phyloP scores from a whole-genome alignment of 2,888 invertebrate genomes.

The Boloria selene region DNA sequence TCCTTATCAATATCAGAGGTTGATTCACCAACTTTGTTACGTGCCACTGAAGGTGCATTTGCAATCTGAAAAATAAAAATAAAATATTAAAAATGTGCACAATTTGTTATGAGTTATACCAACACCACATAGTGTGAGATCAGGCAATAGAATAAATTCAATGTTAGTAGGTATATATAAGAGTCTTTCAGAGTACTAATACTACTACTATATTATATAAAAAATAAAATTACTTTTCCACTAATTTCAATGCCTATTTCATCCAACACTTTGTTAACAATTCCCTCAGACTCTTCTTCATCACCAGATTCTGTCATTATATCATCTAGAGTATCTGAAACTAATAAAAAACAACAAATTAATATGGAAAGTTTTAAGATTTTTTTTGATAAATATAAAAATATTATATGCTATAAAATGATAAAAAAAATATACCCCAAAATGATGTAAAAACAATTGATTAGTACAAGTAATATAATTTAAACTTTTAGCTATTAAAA shows the following conservation, averaged over 20 bases:
- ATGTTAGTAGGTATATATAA: too few species aligned
- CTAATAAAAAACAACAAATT: conserved; percentile 62
- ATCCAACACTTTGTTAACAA: conserved; percentile 95
- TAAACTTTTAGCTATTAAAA: too few species aligned
- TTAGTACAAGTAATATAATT: too few species aligned
- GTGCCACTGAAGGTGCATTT: conserved; percentile 84
- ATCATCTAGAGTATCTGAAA: conserved; percentile 95
- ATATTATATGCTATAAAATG: too few species aligned
- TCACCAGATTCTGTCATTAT: conserved; percentile 94
- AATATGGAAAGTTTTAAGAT: not conserved
- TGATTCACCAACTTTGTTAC: conserved; percentile 81
- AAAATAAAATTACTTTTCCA: conserved; percentile 85
- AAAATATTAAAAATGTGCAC: not conserved
- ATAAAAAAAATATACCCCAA: too few species aligned
- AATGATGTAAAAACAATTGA: too few species aligned
- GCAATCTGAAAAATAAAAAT: conserved; percentile 80
- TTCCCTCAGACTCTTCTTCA: conserved; percentile 93
- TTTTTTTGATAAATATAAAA: too few species aligned
- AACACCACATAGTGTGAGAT: too few species aligned
- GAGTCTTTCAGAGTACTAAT: too few species aligned
- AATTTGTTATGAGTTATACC: not conserved
- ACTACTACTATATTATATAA: not conserved
- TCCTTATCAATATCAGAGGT: conserved; percentile 85
- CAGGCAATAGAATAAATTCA: too few species aligned
- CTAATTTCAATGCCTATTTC: conserved; percentile 98